Evolutionary conservation across 2,797 vertebrate species (phyloP).

Genomic region (Columba guinea): DNA sequence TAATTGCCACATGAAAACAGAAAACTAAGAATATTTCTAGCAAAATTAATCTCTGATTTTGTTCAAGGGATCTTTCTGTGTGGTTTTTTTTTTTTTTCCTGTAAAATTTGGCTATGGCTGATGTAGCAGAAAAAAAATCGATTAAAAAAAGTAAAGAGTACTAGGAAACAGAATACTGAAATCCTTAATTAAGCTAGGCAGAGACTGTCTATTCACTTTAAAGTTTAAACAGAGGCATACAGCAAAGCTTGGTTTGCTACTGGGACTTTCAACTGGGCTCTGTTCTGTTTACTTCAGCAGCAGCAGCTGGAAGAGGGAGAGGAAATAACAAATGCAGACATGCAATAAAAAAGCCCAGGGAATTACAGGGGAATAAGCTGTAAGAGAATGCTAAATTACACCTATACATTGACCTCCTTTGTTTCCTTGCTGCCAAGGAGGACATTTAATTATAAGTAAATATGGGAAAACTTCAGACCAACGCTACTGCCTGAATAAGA

Average conservation of each 20-base stretch:
- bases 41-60: background rate
- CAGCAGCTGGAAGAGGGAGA: constrained; percentile 10
- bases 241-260: background rate
- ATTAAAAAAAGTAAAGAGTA: background rate
- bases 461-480: background rate
- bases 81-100: background rate
- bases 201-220: constrained; percentile 22
- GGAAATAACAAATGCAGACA: constrained; percentile 33
- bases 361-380: background rate
- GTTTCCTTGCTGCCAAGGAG: constrained; percentile 31
- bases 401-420: constrained; percentile 43
- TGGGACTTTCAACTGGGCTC: background rate
- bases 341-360: constrained; percentile 16
- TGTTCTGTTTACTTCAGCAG: constrained; percentile 17
- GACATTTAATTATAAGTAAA: constrained; percentile 36
- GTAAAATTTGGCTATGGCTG: background rate
- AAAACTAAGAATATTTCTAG: background rate
- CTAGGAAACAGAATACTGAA: background rate
- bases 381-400: constrained; percentile 41
- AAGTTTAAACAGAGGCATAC: constrained; percentile 26
- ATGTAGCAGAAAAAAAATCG: background rate
- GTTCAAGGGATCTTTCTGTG: background rate
- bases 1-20: background rate
- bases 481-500: background rate
- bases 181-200: constrained; percentile 15